phyloP scores from a whole-genome alignment of 1,140 invertebrate species.

The Pseudoatta argentina region DNA sequence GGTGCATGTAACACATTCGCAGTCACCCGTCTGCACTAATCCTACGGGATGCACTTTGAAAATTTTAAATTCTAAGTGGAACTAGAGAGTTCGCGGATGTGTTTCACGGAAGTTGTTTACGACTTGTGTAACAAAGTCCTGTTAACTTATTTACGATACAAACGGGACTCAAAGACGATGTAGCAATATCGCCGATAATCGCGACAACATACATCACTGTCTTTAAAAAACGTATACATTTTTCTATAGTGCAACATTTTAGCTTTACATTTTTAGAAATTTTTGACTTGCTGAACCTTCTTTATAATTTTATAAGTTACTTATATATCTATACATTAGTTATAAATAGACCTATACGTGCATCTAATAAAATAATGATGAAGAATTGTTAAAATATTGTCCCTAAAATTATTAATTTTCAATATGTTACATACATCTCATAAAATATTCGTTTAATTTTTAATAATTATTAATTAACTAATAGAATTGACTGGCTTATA shows the following conservation, averaged over 20 bases:
- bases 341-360: too few species aligned
- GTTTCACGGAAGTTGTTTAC: constrained; percentile 25
- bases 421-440: background rate
- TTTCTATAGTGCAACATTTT: background rate
- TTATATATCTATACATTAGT: too few species aligned
- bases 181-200: background rate
- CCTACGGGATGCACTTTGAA: constrained; percentile 36
- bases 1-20: background rate
- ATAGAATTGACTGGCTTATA: background rate
- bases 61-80: constrained; percentile 43
- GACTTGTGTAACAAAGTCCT: constrained; percentile 30
- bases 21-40: constrained; percentile 1
- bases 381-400: too few species aligned
- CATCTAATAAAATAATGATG: too few species aligned
- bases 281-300: background rate
- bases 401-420: background rate
- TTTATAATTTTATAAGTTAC: too few species aligned
- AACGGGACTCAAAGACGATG: background rate
- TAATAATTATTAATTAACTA: background rate
- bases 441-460: background rate
- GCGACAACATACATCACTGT: background rate
- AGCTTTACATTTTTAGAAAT: background rate
- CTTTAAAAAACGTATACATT: background rate
- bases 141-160: constrained; percentile 46
- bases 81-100: constrained; percentile 3